Evolutionary conservation across 2,113 vertebrate species (phyloP).

Genomic region (Pterocles orientalis): DNA sequence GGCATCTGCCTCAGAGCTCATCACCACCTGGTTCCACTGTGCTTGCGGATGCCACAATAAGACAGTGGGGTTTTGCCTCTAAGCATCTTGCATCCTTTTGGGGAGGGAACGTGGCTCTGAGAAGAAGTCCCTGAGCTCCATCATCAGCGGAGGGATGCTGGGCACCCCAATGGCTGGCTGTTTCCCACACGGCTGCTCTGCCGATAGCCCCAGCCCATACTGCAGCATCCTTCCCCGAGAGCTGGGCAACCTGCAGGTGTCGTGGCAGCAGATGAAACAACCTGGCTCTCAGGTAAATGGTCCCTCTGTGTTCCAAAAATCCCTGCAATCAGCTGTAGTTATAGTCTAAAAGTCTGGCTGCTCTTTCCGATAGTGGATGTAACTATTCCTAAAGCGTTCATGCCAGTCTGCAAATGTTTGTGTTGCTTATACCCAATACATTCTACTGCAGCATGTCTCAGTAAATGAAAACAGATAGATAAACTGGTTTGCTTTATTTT

Average conservation of each 20-base stretch:
- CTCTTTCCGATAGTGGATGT: background rate
- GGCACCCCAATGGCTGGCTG: fast-evolving
- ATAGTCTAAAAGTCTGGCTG: background rate
- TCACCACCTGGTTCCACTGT: background rate
- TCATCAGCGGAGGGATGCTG: fast-evolving
- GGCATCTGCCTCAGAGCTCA: background rate
- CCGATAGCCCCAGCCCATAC: fast-evolving
- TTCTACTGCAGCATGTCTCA: background rate
- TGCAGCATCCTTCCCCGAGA: background rate
- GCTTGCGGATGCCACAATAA: background rate
- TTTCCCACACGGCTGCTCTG: fast-evolving
- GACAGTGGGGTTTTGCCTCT: background rate
- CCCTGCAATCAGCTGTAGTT: background rate
- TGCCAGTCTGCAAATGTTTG: background rate
- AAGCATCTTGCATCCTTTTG: background rate
- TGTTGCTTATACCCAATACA: fast-evolving
- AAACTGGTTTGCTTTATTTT: background rate
- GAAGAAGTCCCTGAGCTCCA: background rate
- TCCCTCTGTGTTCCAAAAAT: background rate
- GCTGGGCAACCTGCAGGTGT: fast-evolving
- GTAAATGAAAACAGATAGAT: background rate
- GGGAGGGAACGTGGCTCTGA: background rate
- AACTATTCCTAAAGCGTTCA: fast-evolving
- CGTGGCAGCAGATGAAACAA: background rate
- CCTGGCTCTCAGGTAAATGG: background rate